These are phyloP conservation scores for Acanthornis magna DNA, from an alignment of 2,797 vertebrate genomes.

Conservation along the genomic window DNA sequence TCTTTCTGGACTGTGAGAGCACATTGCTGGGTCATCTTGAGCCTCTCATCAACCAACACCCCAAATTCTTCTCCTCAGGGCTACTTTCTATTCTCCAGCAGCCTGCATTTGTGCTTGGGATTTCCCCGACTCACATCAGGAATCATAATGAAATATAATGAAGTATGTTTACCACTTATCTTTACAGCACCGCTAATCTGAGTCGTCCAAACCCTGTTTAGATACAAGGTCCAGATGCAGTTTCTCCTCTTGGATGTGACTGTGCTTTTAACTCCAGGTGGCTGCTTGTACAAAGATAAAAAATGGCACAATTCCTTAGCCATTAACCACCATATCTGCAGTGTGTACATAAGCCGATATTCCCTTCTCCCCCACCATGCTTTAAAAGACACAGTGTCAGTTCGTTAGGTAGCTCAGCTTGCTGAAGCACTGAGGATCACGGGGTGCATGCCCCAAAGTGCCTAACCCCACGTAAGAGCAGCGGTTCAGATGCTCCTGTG, in stretches of 20 bases:
- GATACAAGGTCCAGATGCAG: not conserved
- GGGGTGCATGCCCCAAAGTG: not conserved
- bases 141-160: not conserved
- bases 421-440: not conserved
- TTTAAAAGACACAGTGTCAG: not conserved
- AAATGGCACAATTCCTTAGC: not conserved
- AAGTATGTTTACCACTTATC: not conserved
- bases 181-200: not conserved
- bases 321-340: not conserved
- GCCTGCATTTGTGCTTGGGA: not conserved
- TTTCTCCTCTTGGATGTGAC: not conserved
- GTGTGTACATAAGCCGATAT: not conserved
- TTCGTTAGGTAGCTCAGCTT: not conserved
- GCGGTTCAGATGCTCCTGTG: not conserved
- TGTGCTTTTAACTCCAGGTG: not conserved
- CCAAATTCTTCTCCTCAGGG: not conserved
- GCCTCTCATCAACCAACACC: not conserved
- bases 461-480: not conserved
- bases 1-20: not conserved
- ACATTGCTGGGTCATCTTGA: not conserved
- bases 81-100: not conserved
- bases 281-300: not conserved
- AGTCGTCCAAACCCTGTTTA: not conserved
- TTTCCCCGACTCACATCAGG: accelerated
- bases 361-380: not conserved